phyloP scores from a whole-genome alignment of 2,113 vertebrate genomes.

The Prionailurus viverrinus region DNA sequence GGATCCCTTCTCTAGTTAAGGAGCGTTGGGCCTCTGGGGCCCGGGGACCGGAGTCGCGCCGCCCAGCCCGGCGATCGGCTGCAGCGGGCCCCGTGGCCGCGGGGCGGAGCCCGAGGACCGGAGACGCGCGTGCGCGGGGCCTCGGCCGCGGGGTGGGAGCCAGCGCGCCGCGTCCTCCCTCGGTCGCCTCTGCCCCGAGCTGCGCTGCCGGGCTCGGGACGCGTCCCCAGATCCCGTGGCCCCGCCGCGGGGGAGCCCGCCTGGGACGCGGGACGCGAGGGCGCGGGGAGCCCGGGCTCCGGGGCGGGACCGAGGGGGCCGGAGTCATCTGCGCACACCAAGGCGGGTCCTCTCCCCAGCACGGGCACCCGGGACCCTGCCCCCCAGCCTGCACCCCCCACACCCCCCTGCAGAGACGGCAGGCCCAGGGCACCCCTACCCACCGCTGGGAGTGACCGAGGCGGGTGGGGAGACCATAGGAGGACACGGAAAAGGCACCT shows the following conservation, averaged over 20 bases:
- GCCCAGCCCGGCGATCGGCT: not conserved
- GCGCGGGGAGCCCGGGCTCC: too few species aligned
- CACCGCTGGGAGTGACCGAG: not conserved
- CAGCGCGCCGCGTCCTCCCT: rapidly evolving
- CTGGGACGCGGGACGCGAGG: not conserved
- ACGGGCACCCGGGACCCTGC: rapidly evolving
- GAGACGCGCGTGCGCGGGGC: rapidly evolving
- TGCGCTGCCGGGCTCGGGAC: constrained; percentile 79
- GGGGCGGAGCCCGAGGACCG: not conserved
- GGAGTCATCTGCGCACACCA: not conserved
- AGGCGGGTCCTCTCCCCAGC: not conserved
- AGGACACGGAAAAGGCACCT: not conserved
- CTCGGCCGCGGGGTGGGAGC: too few species aligned
- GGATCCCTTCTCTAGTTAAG: too few species aligned
- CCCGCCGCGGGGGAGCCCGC: not conserved
- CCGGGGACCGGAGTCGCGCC: rapidly evolving
- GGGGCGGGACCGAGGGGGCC: not conserved
- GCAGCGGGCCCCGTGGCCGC: not conserved
- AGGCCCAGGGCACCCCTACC: not conserved
- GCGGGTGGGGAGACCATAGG: not conserved
- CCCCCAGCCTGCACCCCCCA: not conserved
- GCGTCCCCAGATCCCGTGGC: not conserved
- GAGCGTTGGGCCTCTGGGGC: too few species aligned
- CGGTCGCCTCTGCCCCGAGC: constrained; percentile 81
- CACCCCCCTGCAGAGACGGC: not conserved